These are phyloP conservation scores for Ctenomys sociabilis DNA, from an alignment of 2,113 vertebrate genomes.

Conservation along the genomic window DNA sequence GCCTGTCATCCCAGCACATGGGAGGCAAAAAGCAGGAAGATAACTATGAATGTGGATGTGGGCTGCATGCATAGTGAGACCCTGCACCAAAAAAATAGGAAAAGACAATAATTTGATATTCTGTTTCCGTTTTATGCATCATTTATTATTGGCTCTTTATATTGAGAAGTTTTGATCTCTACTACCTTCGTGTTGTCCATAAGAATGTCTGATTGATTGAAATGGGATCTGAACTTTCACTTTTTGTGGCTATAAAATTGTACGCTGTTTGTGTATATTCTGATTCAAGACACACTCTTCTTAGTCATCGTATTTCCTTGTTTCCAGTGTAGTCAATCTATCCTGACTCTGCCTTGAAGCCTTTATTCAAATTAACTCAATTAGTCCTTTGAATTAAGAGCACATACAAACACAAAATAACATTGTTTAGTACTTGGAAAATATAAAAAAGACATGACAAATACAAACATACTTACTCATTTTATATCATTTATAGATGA, in stretches of 20 bases:
- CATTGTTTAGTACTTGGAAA: neutral
- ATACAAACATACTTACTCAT: neutral
- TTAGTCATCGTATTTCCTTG: neutral
- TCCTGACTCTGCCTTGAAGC: neutral
- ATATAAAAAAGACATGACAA: neutral
- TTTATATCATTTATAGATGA: neutral
- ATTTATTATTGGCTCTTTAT: neutral
- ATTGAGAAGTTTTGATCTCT: neutral
- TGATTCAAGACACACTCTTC: neutral
- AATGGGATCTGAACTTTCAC: neutral
- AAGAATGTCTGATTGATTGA: neutral
- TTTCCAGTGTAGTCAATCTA: neutral
- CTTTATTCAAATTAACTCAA: neutral
- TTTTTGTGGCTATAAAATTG: neutral
- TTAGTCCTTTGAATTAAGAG: neutral
- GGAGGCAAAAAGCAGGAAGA: too few species aligned
- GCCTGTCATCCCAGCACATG: too few species aligned
- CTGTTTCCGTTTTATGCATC: neutral
- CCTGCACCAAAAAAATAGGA: too few species aligned
- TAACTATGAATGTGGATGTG: too few species aligned
- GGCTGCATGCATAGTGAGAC: too few species aligned
- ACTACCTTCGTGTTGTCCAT: neutral
- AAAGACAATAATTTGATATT: neutral
- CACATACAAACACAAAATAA: neutral
- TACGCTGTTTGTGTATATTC: neutral